Percentiles rank a stretch among this genome's conserved stretches.
These are phyloP conservation scores for Capromys pilorides DNA, from an alignment of 2,797 vertebrate species.

Conservation along the genomic window DNA sequence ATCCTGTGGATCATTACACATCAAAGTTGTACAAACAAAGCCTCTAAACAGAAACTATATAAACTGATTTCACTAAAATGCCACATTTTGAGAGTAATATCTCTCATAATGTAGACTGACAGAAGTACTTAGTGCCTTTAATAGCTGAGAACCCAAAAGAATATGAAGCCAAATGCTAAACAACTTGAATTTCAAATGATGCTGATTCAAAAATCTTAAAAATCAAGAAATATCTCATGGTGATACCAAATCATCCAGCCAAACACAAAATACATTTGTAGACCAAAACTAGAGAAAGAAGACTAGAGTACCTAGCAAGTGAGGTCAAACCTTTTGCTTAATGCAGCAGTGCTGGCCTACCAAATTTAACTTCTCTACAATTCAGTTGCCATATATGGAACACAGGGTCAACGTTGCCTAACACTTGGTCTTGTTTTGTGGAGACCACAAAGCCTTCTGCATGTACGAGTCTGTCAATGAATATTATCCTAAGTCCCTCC, in stretches of 20 bases:
- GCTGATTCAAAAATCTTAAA: slow-evolving; percentile 11
- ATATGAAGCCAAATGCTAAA: slow-evolving; percentile 43
- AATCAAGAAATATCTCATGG: background rate
- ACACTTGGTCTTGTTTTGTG: background rate
- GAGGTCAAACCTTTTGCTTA: background rate
- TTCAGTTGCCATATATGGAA: background rate
- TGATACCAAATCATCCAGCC: background rate
- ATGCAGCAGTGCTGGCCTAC: background rate
- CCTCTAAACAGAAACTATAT: background rate
- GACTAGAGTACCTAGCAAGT: background rate
- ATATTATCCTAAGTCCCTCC: background rate
- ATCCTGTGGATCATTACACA: background rate
- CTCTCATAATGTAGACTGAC: background rate
- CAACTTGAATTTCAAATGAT: background rate
- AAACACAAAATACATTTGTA: slow-evolving; percentile 35
- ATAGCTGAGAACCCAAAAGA: background rate
- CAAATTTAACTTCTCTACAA: background rate
- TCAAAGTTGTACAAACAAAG: slow-evolving; percentile 19
- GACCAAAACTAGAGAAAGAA: background rate
- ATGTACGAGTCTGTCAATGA: background rate
- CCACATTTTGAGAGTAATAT: slow-evolving; percentile 28
- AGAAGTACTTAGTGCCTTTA: background rate
- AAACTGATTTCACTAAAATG: slow-evolving; percentile 40
- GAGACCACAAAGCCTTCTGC: background rate
- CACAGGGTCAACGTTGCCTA: background rate